phyloP scores from a whole-genome alignment of 2,888 invertebrate genomes.

The Drosophila borborema region DNA sequence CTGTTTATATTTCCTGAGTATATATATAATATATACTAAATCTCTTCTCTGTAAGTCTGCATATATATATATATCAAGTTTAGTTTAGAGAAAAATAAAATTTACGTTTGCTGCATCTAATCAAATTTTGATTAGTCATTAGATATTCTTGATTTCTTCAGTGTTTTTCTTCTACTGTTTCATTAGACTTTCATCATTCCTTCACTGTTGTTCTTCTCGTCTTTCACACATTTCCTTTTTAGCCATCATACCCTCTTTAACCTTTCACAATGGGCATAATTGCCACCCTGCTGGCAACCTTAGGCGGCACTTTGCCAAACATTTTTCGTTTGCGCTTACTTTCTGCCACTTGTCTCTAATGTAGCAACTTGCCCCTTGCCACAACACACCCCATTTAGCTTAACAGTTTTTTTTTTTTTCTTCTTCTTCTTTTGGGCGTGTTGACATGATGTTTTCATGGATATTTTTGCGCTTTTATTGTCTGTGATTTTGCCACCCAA shows the following conservation, averaged over 20 bases:
- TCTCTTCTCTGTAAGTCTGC: no score
- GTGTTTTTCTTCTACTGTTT: no score
- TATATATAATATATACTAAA: no score
- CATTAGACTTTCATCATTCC: not conserved
- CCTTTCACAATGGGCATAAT: not conserved
- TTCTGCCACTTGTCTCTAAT: conserved; percentile 69
- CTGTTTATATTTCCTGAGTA: no score
- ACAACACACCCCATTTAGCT: conserved; percentile 14
- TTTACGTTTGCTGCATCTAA: no score
- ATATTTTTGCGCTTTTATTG: conserved; percentile 80
- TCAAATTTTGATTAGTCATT: not conserved
- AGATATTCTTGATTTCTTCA: not conserved
- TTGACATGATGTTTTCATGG: conserved; percentile 76
- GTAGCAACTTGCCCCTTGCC: conserved; percentile 35
- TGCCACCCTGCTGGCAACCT: conserved; percentile 43
- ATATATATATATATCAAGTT: no score
- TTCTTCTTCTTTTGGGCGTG: conserved; percentile 52
- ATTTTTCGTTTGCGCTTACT: conserved; percentile 59
- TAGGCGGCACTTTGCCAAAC: conserved; percentile 74
- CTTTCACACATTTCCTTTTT: no score
- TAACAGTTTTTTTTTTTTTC: conserved; percentile 56
- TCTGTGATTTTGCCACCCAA: conserved; percentile 59
- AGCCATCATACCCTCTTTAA: not conserved
- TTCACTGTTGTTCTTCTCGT: no score
- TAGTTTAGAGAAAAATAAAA: no score